Evolutionary conservation across 2,113 vertebrate species (phyloP).

Genomic region (Micromys minutus): DNA sequence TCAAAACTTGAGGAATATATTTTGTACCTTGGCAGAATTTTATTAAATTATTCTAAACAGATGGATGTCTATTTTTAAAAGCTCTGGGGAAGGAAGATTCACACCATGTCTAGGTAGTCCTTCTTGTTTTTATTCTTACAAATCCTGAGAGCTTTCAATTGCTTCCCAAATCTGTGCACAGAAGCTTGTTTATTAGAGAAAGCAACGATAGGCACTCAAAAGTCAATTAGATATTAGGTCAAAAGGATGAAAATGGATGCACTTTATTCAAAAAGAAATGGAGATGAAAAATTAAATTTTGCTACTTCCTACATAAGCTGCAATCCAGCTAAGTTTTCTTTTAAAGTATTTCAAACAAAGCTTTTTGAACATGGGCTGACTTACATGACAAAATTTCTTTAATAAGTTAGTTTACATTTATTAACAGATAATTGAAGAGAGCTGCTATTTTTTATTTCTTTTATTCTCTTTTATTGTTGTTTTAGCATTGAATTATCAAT

Average conservation of each 20-base stretch:
- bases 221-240: not conserved
- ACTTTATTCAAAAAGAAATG: conserved; percentile 1
- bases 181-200: not conserved
- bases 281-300: not conserved
- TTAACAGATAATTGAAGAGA: not conserved
- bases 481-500: not conserved
- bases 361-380: not conserved
- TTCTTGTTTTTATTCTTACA: not conserved
- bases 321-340: not conserved
- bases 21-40: conserved; percentile 39
- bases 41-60: conserved; percentile 68
- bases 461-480: not conserved
- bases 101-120: not conserved
- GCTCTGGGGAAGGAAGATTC: not conserved
- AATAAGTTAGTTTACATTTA: conserved; percentile 38
- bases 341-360: not conserved
- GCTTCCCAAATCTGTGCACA: not conserved
- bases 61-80: conserved; percentile 72
- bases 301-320: not conserved
- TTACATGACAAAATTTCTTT: conserved; percentile 10
- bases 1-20: conserved; percentile 30
- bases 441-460: not conserved
- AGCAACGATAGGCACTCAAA: not conserved
- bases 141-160: conserved; percentile 18
- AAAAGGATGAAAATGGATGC: not conserved